Conservation (phyloP, 2,888 invertebrate species). For the Thera britannica region DNA sequence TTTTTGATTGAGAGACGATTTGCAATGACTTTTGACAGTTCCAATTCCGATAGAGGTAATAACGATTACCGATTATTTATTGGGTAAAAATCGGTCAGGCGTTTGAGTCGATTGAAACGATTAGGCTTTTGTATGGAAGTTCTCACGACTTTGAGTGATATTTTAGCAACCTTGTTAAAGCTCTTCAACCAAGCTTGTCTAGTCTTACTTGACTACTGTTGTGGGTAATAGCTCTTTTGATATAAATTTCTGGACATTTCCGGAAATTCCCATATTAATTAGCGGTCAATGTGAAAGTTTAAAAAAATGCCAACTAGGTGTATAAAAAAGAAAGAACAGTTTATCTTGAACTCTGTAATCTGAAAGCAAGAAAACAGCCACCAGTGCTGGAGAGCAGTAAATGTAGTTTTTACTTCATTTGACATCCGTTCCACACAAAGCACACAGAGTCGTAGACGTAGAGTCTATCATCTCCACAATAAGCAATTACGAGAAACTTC, state of each 20-base stretch:
- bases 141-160: conserved; percentile 17
- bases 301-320: too few relatives aligned
- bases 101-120: conserved; percentile 35
- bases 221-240: too few relatives aligned
- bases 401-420: not conserved
- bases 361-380: too few relatives aligned
- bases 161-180: not conserved
- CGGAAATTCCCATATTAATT: too few relatives aligned
- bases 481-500: conserved; percentile 15
- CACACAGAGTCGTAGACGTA: not conserved
- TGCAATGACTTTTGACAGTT: conserved; percentile 10
- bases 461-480: conserved; percentile 21
- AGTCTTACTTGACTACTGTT: not conserved
- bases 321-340: too few relatives aligned
- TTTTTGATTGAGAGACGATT: not conserved
- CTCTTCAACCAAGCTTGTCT: not conserved
- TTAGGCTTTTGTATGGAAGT: conserved; percentile 11
- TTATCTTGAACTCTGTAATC: too few relatives aligned
- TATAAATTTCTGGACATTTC: too few relatives aligned
- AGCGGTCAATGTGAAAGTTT: too few relatives aligned
- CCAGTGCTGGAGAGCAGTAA: not conserved
- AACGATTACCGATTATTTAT: conserved; percentile 45
- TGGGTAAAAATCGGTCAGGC: conserved; percentile 39
- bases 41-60: conserved; percentile 34
- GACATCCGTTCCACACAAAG: not conserved